Base-by-base conservation (phyloP, 2,113 vertebrate genomes). In the Paralichthys olivaceus region DNA sequence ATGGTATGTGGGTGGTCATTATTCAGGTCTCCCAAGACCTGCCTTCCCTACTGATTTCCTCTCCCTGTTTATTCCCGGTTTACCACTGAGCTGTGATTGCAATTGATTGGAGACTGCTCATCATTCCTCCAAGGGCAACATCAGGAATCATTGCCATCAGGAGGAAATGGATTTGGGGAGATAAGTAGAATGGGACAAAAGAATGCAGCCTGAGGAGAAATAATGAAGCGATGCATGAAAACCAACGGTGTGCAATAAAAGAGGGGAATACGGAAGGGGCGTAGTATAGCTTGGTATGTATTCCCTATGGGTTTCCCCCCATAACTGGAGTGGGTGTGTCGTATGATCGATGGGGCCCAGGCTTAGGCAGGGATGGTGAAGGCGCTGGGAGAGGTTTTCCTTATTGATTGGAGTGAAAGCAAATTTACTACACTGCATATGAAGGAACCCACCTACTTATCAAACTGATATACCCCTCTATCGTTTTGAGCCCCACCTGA, bases 61-160 rank as follows among this genome's bases (percentile, higher is more conserved):
- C 40, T 68, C 25, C 23, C 5, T 20, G 56, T 22, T 54, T 60
- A 51, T 80, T 71, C 65, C 57, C 23, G 45, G 72, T 69, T 34
- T 65, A 65, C 75, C 79, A 69, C 82, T 72, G 86, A 89, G 81
- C 81, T 87, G 85, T 84, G 88, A 91, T 91, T 91, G 87, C 75
- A 85, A 90, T 93, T 87, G 90, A 91, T 91, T 74, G 62, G 78
- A 75, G 69, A 69, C 73, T 72, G 65, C 80, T 83, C 74, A 76
- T 87, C 87, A 77, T 83, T 91, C 72, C 84, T 79, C 72, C 32
- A 25, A 60, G 49, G 69, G 62, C n/a, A 76, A 81, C 79, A 74
- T 29, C 61, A n/a, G 68, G 77, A 74, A 77, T 59, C 57, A 77
- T 77, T 5, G 69, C 69, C 66, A 84, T 78, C 70, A 58, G 25